These are phyloP conservation scores for Stenichneumon culpator DNA, from an alignment of 2,888 invertebrate species.

Conservation along the genomic window DNA sequence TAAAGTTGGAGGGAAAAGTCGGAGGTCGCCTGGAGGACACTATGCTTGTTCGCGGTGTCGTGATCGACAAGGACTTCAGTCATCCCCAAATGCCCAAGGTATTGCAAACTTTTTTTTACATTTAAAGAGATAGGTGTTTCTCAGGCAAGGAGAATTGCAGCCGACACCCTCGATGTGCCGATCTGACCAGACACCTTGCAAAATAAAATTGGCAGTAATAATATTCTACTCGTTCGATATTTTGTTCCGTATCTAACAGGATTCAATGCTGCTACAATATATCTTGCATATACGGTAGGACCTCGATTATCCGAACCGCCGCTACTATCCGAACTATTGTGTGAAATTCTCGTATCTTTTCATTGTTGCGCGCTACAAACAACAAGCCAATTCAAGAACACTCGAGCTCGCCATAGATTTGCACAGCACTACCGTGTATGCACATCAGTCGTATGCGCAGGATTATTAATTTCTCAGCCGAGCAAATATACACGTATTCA, in stretches of 20 bases:
- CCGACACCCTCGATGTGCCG: slow-evolving; percentile 67
- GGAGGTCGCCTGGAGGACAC: slow-evolving; percentile 99
- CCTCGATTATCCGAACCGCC: too few species aligned
- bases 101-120: slow-evolving; percentile 37
- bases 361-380: too few species aligned
- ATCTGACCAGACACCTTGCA: slow-evolving; percentile 77
- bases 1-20: slow-evolving; percentile 99
- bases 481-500: too few species aligned
- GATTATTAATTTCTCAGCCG: too few species aligned
- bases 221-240: slow-evolving; percentile 54
- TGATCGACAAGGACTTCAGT: slow-evolving; percentile 99
- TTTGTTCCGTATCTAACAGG: slow-evolving; percentile 30
- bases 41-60: slow-evolving; percentile 97
- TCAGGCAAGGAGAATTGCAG: slow-evolving; percentile 76
- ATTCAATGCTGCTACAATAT: slow-evolving; percentile 60
- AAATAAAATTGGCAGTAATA: slow-evolving; percentile 65
- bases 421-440: too few species aligned
- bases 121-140: background rate
- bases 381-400: too few species aligned
- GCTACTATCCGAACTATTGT: too few species aligned
- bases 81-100: slow-evolving; percentile 99
- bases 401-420: too few species aligned
- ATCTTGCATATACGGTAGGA: background rate
- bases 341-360: too few species aligned
- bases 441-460: too few species aligned